Conservation (phyloP, 2,888 invertebrate genomes). For the Lypha dubia region DNA sequence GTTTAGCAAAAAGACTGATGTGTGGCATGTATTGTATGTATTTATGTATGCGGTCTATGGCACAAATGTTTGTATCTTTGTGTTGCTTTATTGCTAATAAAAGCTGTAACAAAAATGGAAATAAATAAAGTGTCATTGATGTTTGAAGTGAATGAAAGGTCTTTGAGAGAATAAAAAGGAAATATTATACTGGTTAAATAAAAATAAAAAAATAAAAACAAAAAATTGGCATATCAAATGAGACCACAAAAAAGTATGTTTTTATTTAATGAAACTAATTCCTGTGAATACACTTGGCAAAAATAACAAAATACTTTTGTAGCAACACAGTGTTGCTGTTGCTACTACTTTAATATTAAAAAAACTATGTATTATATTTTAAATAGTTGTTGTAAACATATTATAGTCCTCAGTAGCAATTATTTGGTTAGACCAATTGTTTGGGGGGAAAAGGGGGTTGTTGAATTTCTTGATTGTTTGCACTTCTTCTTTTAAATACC, state of each 20-base stretch:
- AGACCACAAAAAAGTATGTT: background rate
- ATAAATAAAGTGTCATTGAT: background rate
- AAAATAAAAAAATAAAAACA: background rate
- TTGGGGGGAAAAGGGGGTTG: no score
- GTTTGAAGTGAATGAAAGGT: slow-evolving; percentile 2
- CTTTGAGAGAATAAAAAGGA: background rate
- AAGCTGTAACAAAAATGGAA: background rate
- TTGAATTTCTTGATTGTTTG: no score
- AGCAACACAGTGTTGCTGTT: no score
- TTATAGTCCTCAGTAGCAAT: no score
- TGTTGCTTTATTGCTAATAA: slow-evolving; percentile 2
- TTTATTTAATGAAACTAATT: background rate
- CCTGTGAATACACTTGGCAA: no score
- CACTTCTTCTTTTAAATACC: no score
- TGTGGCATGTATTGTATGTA: background rate
- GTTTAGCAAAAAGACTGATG: background rate
- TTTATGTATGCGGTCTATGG: background rate
- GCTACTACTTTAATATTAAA: no score
- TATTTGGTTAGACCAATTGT: no score
- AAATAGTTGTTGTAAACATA: no score
- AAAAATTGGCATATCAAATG: background rate
- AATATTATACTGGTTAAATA: background rate
- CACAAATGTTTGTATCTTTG: background rate
- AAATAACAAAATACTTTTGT: no score
- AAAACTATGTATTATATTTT: no score